Evolutionary conservation across 1,140 invertebrate genomes (phyloP).

Genomic region (Drosophila melanogaster): DNA sequence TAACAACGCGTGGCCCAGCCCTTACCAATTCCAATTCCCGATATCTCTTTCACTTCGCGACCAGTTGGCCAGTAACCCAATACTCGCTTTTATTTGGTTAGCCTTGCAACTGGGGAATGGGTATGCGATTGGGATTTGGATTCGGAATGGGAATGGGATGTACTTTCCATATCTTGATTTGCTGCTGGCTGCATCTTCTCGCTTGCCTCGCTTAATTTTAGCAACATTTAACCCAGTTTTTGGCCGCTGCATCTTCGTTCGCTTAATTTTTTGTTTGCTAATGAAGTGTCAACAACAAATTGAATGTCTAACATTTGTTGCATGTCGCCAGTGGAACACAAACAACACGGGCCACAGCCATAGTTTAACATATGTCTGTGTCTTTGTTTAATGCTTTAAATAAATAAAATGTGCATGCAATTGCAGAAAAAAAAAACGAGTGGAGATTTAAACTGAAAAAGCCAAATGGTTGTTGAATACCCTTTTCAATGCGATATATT

Average conservation of each 20-base stretch:
- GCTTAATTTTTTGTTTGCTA: slow-evolving; percentile 76
- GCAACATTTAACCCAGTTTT: slow-evolving; percentile 78
- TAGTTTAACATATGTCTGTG: slow-evolving; percentile 62
- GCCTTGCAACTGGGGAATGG: slow-evolving; percentile 16
- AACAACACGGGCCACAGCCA: slow-evolving; percentile 33
- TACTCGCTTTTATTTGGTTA: slow-evolving; percentile 77
- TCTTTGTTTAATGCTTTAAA: slow-evolving; percentile 82
- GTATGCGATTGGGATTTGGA: too few species aligned
- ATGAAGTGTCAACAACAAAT: slow-evolving; percentile 83
- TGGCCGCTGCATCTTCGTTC: slow-evolving; percentile 37
- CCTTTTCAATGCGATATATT: slow-evolving; percentile 3
- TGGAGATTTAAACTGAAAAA: not conserved
- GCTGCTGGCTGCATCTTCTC: slow-evolving; percentile 48
- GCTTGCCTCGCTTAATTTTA: slow-evolving; percentile 74
- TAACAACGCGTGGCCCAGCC: slow-evolving; percentile 51
- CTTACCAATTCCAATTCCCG: slow-evolving; percentile 8
- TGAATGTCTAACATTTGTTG: slow-evolving; percentile 83
- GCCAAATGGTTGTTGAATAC: slow-evolving; percentile 16
- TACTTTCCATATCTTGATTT: slow-evolving; percentile 8
- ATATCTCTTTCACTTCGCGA: slow-evolving; percentile 30
- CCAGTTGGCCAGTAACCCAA: slow-evolving; percentile 58
- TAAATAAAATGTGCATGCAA: slow-evolving; percentile 71
- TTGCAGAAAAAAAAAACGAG: slow-evolving; percentile 50
- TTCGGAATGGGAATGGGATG: not conserved
- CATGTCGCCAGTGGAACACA: slow-evolving; percentile 66